phyloP scores from a whole-genome alignment of 2,888 invertebrate species.

The Ichneumoninae sp. region DNA sequence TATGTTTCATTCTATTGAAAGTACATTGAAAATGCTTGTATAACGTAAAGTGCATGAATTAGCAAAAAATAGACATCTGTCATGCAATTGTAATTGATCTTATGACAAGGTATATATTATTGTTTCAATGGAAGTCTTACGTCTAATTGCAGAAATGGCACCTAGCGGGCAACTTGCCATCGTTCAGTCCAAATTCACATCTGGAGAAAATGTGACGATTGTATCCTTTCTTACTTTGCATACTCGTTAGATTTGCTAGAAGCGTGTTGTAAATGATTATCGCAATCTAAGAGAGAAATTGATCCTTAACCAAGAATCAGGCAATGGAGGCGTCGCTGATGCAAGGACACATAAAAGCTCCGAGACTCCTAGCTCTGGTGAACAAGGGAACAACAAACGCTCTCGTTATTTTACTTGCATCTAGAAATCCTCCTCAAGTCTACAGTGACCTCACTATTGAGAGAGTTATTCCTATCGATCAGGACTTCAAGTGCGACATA shows the following conservation, averaged over 20 bases:
- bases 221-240: constrained; percentile 85
- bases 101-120: not conserved
- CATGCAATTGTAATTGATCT: not conserved
- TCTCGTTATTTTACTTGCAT: constrained; percentile 86
- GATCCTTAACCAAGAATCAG: constrained; percentile 72
- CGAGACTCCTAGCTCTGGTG: constrained; percentile 87
- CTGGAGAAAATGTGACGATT: constrained; percentile 86
- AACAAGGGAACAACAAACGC: constrained; percentile 86
- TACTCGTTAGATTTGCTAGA: not conserved
- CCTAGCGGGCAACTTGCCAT: constrained; percentile 82
- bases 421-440: constrained; percentile 89
- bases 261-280: constrained; percentile 73
- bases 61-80: constrained; percentile 11
- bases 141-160: constrained; percentile 73
- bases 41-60: not conserved
- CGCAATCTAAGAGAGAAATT: not conserved
- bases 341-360: constrained; percentile 85
- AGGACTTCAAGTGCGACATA: constrained; percentile 91
- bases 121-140: constrained; percentile 44
- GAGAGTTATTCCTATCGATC: constrained; percentile 92
- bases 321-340: constrained; percentile 84
- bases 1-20: not conserved
- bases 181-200: constrained; percentile 86
- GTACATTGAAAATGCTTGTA: not conserved
- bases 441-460: constrained; percentile 92